Evolutionary conservation across 2,888 invertebrate species (phyloP).

Genomic region (Calephelis perditalis): DNA sequence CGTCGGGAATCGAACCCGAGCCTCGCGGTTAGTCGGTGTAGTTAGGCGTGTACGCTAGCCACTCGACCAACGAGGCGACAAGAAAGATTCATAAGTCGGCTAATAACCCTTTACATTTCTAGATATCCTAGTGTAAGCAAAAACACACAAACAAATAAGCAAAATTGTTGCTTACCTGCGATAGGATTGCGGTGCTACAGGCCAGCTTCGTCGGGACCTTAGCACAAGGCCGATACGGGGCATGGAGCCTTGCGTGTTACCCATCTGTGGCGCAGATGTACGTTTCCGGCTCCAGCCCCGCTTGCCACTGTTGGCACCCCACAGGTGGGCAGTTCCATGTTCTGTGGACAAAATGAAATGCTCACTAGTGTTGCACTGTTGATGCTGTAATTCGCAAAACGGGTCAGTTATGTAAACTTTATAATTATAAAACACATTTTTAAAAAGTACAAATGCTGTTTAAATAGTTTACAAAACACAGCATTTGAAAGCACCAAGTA

Average conservation of each 20-base stretch:
- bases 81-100: too few species aligned
- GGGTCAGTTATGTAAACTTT: background rate
- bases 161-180: conserved; percentile 71
- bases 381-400: background rate
- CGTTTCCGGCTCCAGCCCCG: conserved; percentile 80
- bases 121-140: too few species aligned
- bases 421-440: background rate
- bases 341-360: conserved; percentile 37
- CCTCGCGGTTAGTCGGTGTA: too few species aligned
- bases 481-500: too few species aligned
- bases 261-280: conserved; percentile 85
- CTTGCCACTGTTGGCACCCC: conserved; percentile 76
- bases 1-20: too few species aligned
- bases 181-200: conserved; percentile 83
- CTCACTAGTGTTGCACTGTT: background rate
- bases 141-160: too few species aligned
- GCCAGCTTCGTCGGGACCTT: conserved; percentile 85
- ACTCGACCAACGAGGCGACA: too few species aligned
- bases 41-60: too few species aligned
- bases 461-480: too few species aligned
- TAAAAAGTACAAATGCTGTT: too few species aligned
- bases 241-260: conserved; percentile 69
- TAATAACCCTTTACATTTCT: too few species aligned
- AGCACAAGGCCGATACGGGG: conserved; percentile 80
- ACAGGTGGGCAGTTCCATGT: conserved; percentile 76